Conservation (phyloP, 2,113 vertebrate genomes). For the Heterotis niloticus region DNA sequence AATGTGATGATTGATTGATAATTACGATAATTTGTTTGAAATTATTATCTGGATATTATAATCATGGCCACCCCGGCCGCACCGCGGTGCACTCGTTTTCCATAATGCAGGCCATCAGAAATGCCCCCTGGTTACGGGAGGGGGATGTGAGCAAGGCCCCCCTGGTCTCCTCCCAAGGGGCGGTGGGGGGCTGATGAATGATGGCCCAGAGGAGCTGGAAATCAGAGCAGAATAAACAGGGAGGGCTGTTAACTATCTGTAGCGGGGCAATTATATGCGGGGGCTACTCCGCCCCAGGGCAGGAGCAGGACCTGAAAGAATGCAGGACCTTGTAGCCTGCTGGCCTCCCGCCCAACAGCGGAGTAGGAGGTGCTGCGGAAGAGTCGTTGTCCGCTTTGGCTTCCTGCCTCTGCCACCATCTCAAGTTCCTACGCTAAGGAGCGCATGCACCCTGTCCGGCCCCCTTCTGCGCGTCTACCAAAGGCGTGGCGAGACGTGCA, state of each 20-base stretch:
- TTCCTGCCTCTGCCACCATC: background rate
- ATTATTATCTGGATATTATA: constrained; percentile 90
- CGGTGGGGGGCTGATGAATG: constrained; percentile 58
- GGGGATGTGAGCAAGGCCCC: constrained; percentile 47
- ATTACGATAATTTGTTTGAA: constrained; percentile 93
- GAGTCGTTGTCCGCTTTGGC: background rate
- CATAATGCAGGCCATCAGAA: constrained; percentile 58
- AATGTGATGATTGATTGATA: constrained; percentile 87
- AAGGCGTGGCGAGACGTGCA: too few species aligned
- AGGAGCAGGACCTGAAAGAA: constrained; percentile 28
- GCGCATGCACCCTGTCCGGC: too few species aligned
- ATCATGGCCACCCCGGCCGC: constrained; percentile 60
- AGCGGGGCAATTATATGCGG: constrained; percentile 52
- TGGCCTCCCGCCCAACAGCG: constrained; percentile 26
- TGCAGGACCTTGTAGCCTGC: constrained; percentile 30
- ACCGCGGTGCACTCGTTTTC: constrained; percentile 62
- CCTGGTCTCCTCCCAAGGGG: constrained; percentile 50
- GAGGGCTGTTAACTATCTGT: constrained; percentile 63
- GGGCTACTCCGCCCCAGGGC: constrained; percentile 48
- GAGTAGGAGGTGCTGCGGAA: background rate
- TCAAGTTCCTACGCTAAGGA: background rate
- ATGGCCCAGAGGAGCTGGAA: constrained; percentile 62
- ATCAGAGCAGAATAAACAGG: constrained; percentile 65
- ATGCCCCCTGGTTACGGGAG: constrained; percentile 65
- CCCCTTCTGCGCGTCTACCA: too few species aligned